These are phyloP conservation scores for Elachura formosa DNA, from an alignment of 2,113 vertebrate species.

Conservation along the genomic window DNA sequence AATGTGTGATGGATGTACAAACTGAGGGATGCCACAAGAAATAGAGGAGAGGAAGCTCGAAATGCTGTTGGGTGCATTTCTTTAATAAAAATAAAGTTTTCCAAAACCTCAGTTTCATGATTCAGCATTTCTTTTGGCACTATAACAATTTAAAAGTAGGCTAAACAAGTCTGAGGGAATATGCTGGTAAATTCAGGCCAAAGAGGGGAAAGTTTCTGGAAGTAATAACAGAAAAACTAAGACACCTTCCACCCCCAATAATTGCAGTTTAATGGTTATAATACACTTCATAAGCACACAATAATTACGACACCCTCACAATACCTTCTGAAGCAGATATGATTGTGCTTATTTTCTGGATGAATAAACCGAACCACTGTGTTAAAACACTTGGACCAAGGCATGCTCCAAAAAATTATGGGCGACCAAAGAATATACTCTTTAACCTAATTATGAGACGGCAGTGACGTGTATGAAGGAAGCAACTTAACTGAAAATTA, in stretches of 20 bases:
- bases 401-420: background rate
- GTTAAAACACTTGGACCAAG: background rate
- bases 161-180: conserved; percentile 13
- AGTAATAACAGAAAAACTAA: background rate
- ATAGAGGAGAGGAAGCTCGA: background rate
- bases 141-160: conserved; percentile 16
- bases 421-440: background rate
- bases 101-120: conserved; percentile 57
- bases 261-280: background rate
- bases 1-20: background rate
- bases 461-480: background rate
- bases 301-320: background rate
- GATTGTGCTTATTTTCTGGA: background rate
- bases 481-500: background rate
- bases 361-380: background rate
- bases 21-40: background rate
- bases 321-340: background rate
- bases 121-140: conserved; percentile 61
- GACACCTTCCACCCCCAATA: background rate
- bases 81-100: conserved; percentile 51
- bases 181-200: background rate
- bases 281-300: background rate
- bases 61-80: conserved; percentile 48
- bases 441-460: background rate
- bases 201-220: background rate